Evolutionary conservation across 2,113 vertebrate genomes (phyloP), one percentile per base, ranked within the genome.

Genomic region (Grammomys dolichurus): DNA sequence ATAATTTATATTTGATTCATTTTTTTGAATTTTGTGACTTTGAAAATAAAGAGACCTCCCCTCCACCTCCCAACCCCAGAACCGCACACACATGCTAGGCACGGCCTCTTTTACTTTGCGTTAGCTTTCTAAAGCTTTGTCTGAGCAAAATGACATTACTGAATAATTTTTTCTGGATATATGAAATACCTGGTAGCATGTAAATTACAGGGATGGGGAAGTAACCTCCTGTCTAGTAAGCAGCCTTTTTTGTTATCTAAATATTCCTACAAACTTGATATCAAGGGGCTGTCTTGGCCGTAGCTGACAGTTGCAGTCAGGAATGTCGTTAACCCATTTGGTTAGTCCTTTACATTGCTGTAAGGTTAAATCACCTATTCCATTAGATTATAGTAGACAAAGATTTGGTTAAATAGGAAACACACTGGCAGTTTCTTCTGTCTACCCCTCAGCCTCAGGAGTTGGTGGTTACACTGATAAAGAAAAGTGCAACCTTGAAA

Each of bases 391-490:
- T 63, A 7, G 5, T 69, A 92, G 56, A 46, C 28, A 67, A 85
- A 28, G 58, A 76, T 80, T 94, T 96, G 82, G 60, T 88, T 46
- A 93, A 2, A 87, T 91, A 67, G 89, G 36, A 95, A 90, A 91
- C 3, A 67, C 87, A 93, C 14, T 94, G 93, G 33, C 60, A 81
- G 6, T 95, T 85, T 89, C 8, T 96, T 95, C 17, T 86, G 4
- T 51, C n/a, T 86, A 84, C 92, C 91, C 94, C 2, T 92, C 88
- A 80, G 90, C 81, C 28, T 40, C 5, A 87, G 78, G 63, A 96
- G 82, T 89, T 94, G 93, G 75, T 96, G 43, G 54, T 87, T 60
- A 85, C 43, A 95, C 87, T 40, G 69, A 51, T 76, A 84, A 93
- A 96, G 17, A 22, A 56, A 92, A 78, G 51, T 85, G 36, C 36